Conservation (phyloP, 2,888 invertebrate genomes). For the Tenthredo notha region DNA sequence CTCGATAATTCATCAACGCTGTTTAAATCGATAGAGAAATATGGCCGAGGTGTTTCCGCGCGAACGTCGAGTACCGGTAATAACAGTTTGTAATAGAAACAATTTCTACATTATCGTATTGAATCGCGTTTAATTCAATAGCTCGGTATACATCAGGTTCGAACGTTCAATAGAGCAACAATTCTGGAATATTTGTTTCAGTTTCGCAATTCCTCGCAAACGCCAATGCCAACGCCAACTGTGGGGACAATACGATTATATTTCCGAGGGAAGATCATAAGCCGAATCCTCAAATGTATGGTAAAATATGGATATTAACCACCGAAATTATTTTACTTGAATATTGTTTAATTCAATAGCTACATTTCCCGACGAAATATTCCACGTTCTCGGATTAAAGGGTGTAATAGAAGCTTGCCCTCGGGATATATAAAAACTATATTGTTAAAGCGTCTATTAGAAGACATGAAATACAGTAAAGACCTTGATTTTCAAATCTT, state of each 20-base stretch:
- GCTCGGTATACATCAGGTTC: conserved; percentile 15
- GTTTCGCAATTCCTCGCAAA: not conserved
- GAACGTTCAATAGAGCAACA: conserved; percentile 19
- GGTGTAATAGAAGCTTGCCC: not conserved
- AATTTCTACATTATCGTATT: conserved; percentile 21
- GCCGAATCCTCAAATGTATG: not conserved
- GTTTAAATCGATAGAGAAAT: conserved; percentile 40
- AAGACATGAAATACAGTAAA: too few relatives aligned
- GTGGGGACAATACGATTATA: not conserved
- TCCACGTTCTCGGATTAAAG: not conserved
- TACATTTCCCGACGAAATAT: not conserved
- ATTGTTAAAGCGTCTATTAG: too few relatives aligned
- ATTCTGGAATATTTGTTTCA: not conserved
- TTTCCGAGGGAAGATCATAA: not conserved
- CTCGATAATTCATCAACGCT: conserved; percentile 11
- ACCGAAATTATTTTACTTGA: not conserved
- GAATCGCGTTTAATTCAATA: conserved; percentile 27
- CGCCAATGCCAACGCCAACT: not conserved
- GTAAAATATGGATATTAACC: not conserved
- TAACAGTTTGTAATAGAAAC: conserved; percentile 41
- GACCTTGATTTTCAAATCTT: too few relatives aligned
- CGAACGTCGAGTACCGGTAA: conserved; percentile 41
- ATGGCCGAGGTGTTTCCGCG: conserved; percentile 23
- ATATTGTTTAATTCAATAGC: not conserved
- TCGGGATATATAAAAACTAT: not conserved